phyloP scores from a whole-genome alignment of 1,140 invertebrate genomes.

The Batillaria attramentaria region DNA sequence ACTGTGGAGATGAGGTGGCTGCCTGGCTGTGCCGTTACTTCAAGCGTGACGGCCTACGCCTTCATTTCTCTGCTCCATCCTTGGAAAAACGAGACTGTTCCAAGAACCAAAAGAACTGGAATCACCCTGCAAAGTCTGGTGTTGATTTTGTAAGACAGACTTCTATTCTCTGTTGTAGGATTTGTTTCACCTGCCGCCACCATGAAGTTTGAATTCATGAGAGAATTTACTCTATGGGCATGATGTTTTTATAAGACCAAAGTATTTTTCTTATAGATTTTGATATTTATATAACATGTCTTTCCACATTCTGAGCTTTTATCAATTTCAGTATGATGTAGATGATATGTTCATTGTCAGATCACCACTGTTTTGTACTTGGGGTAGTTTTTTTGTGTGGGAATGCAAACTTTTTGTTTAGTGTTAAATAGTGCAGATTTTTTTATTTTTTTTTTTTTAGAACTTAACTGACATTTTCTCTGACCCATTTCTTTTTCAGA shows the following conservation, averaged over 20 bases:
- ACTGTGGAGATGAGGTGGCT: conserved; percentile 66
- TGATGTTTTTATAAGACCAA: too few species aligned
- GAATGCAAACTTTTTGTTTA: too few species aligned
- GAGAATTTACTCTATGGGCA: too few species aligned
- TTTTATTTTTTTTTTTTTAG: neutral
- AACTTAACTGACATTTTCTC: too few species aligned
- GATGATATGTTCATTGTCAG: neutral
- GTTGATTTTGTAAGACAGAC: too few species aligned
- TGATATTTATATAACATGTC: neutral
- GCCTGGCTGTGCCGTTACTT: conserved; percentile 65
- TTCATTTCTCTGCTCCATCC: conserved; percentile 58
- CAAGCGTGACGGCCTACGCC: conserved; percentile 49
- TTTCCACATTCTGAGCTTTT: neutral
- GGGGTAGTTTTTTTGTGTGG: neutral
- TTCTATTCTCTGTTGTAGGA: too few species aligned
- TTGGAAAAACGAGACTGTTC: conserved; percentile 50
- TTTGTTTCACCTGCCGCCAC: too few species aligned
- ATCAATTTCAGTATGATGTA: neutral
- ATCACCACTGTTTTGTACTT: neutral
- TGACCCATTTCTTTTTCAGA: conserved; percentile 55
- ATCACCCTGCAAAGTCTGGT: conserved; percentile 49
- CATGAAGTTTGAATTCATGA: too few species aligned
- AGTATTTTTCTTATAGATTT: neutral
- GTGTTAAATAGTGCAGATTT: neutral
- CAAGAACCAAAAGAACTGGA: conserved; percentile 52